phyloP scores from a whole-genome alignment of 1,140 invertebrate species.

The Calephelis virginiensis region DNA sequence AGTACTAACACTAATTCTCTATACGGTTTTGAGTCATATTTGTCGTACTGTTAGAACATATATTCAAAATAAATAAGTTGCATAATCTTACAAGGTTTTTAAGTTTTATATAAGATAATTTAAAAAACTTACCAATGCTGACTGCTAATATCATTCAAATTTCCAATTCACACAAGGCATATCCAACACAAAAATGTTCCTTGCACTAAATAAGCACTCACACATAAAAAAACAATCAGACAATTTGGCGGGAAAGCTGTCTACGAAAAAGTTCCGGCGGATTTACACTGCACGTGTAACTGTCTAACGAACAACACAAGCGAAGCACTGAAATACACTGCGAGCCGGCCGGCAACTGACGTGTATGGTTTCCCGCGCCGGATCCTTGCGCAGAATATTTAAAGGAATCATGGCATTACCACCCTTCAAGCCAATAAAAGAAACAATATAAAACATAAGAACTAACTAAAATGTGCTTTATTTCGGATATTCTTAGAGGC shows the following conservation, averaged over 20 bases:
- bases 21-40: too few species aligned
- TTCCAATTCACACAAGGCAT: not conserved
- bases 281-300: slow-evolving; percentile 26
- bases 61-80: too few species aligned
- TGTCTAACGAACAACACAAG: slow-evolving; percentile 40
- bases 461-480: not conserved
- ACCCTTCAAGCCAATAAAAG: slow-evolving; percentile 36
- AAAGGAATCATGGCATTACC: slow-evolving; percentile 28
- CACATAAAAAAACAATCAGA: slow-evolving; percentile 40
- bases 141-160: not conserved
- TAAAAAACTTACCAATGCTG: not conserved
- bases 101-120: not conserved
- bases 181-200: slow-evolving; percentile 28
- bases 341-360: slow-evolving; percentile 49
- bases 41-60: too few species aligned
- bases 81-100: too few species aligned
- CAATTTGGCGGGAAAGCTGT: slow-evolving; percentile 57
- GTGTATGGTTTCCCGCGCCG: slow-evolving; percentile 51
- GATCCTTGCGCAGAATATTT: slow-evolving; percentile 53
- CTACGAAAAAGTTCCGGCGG: slow-evolving; percentile 65
- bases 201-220: slow-evolving; percentile 38
- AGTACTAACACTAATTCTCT: too few species aligned
- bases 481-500: not conserved
- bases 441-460: not conserved
- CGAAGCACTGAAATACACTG: slow-evolving; percentile 51